phyloP scores from a whole-genome alignment of 2,113 vertebrate genomes.

The Ciconia maguari region DNA sequence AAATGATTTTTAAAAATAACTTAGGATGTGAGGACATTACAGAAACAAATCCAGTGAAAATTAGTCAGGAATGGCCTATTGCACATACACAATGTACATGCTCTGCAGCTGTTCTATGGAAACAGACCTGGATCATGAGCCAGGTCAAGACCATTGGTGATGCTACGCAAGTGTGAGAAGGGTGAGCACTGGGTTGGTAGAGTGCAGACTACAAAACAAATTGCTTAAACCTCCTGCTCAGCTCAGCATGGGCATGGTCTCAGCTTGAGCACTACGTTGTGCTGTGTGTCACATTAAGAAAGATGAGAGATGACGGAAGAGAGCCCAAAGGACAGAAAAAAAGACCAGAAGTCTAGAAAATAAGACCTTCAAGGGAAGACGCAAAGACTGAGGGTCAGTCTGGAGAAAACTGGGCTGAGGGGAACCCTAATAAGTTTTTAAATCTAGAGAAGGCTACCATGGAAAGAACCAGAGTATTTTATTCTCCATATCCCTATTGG shows the following conservation, averaged over 20 bases:
- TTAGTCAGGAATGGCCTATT: background rate
- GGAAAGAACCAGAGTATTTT: background rate
- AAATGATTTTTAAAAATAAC: background rate
- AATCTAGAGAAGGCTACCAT: background rate
- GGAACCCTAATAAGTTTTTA: background rate
- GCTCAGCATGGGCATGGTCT: background rate
- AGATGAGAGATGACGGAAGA: background rate
- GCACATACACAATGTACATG: accelerated
- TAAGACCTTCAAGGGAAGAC: background rate
- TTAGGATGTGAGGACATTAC: background rate
- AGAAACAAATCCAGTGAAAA: background rate
- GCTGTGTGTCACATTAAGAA: background rate
- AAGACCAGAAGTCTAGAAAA: background rate
- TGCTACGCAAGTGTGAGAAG: background rate
- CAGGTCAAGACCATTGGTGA: accelerated
- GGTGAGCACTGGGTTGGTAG: background rate
- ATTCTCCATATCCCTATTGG: background rate
- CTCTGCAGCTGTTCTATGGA: background rate
- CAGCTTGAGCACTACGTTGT: background rate
- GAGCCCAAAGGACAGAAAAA: background rate
- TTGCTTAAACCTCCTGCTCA: background rate
- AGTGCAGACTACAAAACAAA: background rate
- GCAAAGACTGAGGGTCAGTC: background rate
- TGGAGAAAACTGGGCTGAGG: background rate
- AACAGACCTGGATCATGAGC: background rate